Evolutionary conservation across 2,797 vertebrate species (phyloP).

Genomic region (Micropoecilia bifurca): DNA sequence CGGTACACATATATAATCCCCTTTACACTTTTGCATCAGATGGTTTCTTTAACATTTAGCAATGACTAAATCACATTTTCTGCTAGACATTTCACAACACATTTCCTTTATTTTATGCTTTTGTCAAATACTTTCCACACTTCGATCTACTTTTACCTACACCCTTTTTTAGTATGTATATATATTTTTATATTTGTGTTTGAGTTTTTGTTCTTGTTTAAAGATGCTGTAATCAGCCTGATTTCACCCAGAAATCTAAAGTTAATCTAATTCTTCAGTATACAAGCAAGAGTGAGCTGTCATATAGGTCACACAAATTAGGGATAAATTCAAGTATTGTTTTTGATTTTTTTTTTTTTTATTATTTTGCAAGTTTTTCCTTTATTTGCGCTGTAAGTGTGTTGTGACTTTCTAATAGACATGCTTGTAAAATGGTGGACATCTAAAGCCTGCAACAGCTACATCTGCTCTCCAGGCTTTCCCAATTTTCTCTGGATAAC

Average conservation of each 20-base stretch:
- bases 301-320: neutral
- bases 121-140: neutral
- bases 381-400: neutral
- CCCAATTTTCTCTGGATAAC: neutral
- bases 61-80: neutral
- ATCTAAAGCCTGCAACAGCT: neutral
- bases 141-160: neutral
- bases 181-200: too few species aligned
- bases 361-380: neutral
- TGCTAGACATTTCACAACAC: neutral
- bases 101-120: neutral
- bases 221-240: neutral
- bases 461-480: neutral
- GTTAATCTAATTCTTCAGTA: neutral
- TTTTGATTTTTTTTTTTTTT: neutral
- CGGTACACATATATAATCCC: too few species aligned
- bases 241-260: neutral
- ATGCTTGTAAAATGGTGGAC: neutral
- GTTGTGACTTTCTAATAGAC: neutral
- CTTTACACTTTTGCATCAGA: neutral
- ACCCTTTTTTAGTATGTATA: neutral
- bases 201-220: neutral
- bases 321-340: neutral
- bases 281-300: neutral
- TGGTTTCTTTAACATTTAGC: neutral